These are phyloP conservation scores for Cheilosia vernalis DNA, from an alignment of 2,888 invertebrate genomes.

Conservation along the genomic window DNA sequence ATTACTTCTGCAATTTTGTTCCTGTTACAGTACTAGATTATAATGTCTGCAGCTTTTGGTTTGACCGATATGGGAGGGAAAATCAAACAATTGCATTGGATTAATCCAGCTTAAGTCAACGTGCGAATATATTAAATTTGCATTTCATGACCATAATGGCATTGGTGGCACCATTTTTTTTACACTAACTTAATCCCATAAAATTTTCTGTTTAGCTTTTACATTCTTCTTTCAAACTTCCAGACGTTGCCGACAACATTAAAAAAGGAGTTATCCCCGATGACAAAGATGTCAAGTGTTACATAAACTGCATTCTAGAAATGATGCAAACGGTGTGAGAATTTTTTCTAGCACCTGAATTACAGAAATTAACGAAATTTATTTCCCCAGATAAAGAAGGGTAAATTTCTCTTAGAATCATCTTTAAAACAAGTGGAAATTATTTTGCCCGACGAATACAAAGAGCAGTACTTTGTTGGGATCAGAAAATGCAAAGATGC, in stretches of 20 bases:
- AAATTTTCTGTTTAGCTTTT: not conserved
- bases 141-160: too few species aligned
- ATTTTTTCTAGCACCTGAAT: not conserved
- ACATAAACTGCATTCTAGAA: conserved; percentile 84
- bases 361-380: not conserved
- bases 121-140: too few species aligned
- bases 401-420: conserved; percentile 81
- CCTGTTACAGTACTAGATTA: too few species aligned
- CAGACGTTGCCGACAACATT: conserved; percentile 80
- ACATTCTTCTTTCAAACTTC: not conserved
- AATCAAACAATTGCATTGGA: too few species aligned
- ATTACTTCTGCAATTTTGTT: too few species aligned
- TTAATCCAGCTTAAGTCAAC: too few species aligned
- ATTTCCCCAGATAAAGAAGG: conserved; percentile 81
- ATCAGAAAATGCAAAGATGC: conserved; percentile 79
- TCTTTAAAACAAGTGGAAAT: conserved; percentile 82
- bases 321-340: conserved; percentile 85
- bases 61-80: too few species aligned
- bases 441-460: conserved; percentile 81
- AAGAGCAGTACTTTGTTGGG: conserved; percentile 79
- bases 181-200: too few species aligned
- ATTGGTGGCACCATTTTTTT: too few species aligned
- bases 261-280: conserved; percentile 79
- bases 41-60: too few species aligned
- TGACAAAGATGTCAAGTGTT: conserved; percentile 84